Base-by-base conservation (phyloP, 2,113 vertebrate species). In the Litocranius walleri region DNA sequence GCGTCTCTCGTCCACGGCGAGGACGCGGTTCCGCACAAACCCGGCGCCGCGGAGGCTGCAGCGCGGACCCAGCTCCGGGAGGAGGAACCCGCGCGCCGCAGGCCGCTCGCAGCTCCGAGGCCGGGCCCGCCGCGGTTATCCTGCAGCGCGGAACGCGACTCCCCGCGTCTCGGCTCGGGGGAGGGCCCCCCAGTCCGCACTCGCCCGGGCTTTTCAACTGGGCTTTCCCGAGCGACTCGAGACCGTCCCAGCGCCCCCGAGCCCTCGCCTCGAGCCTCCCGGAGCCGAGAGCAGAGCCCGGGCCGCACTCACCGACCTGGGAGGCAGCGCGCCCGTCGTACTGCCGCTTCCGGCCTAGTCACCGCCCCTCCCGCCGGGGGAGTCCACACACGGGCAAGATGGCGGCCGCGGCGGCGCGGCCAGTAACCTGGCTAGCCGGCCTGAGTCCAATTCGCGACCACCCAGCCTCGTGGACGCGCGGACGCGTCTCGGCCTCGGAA, bases 291-390 rank as follows among this genome's bases (percentile, higher is more conserved):
- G 57, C 23, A 1, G 19, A 56, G 54, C 30, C 83, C 29, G 33
- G 48, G 57, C 86, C 84, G 52, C 90, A 90, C 96, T 90, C 97
- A 97, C 98, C 54, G 62, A 98, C 98, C 97, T 81, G 90, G 50
- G 50, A 54, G 93, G 93, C 64, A 50, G 93, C 85, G 64, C 48
- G 21, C 62, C 90, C 30, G 78, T 61, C 67, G 52, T 90, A 78
- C 90, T 14, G 90, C 93, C 92, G 90, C 96, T 98, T 98, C 97
- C 97, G 97, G 98, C 52, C 92, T 1, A 57, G 33, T 94, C 36
- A 1, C 92, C 64, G 82, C 95, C 96, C 93, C 98, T 85, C 95
- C 89, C 82, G 80, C 59, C 30, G 4, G 64, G 7, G 16, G 40
- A 40, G 52, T 50, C 29, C 12, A 1, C 27, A 84, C 56, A 52